Evolutionary conservation across 37 sponge, comb jelly and placozoan genomes (phyloP).

Genomic region (Halichondria panicea): DNA sequence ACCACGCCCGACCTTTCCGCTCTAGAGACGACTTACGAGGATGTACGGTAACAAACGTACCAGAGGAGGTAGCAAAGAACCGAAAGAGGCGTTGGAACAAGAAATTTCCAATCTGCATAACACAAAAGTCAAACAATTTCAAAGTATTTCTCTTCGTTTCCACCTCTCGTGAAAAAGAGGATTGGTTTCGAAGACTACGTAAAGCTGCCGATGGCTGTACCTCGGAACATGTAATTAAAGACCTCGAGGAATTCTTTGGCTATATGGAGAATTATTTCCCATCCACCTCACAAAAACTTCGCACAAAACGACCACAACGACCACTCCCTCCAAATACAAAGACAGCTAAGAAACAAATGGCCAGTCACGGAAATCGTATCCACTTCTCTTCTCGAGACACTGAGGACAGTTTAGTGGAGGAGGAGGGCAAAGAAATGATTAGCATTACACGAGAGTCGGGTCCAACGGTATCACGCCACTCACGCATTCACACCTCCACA

Average conservation of each 20-base stretch:
- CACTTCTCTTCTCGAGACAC: too few relatives aligned
- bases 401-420: too few relatives aligned
- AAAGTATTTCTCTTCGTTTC: slow-evolving; percentile 52
- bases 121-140: background rate
- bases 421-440: too few relatives aligned
- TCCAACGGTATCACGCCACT: too few relatives aligned
- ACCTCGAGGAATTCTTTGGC: slow-evolving; percentile 32
- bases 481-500: too few relatives aligned
- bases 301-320: too few relatives aligned
- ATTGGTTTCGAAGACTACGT: slow-evolving; percentile 72
- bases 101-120: slow-evolving; percentile 73
- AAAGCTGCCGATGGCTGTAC: slow-evolving; percentile 25
- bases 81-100: slow-evolving; percentile 84
- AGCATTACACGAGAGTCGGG: too few relatives aligned
- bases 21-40: slow-evolving; percentile 10
- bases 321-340: too few relatives aligned
- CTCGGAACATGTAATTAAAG: slow-evolving; percentile 6
- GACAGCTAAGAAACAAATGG: too few relatives aligned
- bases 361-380: too few relatives aligned
- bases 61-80: slow-evolving; percentile 61
- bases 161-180: slow-evolving; percentile 68
- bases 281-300: too few relatives aligned
- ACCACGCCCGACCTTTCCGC: background rate
- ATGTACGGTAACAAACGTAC: slow-evolving; percentile 37
- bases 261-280: slow-evolving; percentile 66